Percentiles rank a stretch among this genome's conserved stretches.
Conservation (phyloP, 1,140 invertebrate genomes). For the Drosophila bifasciata region DNA sequence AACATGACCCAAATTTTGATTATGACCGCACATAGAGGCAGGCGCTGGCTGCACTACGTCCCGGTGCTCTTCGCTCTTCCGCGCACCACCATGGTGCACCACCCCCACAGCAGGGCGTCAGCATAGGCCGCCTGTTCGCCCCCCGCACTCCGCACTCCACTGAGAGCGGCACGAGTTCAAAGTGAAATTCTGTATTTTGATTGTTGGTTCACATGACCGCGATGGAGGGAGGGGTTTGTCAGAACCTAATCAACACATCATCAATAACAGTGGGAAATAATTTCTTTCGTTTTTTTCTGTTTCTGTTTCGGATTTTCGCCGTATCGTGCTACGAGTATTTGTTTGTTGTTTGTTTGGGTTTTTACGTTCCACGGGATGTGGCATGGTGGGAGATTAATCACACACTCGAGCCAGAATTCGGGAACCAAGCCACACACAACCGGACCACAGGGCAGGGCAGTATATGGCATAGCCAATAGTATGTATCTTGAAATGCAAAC, state of each 20-base stretch:
- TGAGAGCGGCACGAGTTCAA: conserved; percentile 72
- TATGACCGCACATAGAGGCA: conserved; percentile 29
- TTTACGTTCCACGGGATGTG: conserved; percentile 30
- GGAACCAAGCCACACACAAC: too few species aligned
- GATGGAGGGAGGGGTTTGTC: conserved; percentile 58
- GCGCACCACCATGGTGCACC: conserved; percentile 11
- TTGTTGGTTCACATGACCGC: conserved; percentile 74
- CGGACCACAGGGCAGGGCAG: conserved; percentile 9
- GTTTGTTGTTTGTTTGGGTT: conserved; percentile 37
- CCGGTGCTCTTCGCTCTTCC: conserved; percentile 15
- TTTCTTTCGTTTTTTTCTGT: conserved; percentile 42
- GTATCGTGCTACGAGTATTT: neutral
- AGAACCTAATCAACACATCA: conserved; percentile 83
- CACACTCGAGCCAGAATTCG: conserved; percentile 17
- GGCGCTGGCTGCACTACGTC: conserved; percentile 29
- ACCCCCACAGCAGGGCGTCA: conserved; percentile 43
- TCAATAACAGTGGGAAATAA: conserved; percentile 81
- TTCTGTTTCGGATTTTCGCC: too few species aligned
- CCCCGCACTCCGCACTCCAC: neutral
- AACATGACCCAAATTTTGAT: conserved; percentile 72
- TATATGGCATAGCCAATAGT: conserved; percentile 19
- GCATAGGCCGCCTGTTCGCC: neutral
- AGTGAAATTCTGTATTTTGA: conserved; percentile 73
- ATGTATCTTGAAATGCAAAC: conserved; percentile 79
- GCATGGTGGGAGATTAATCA: conserved; percentile 63